phyloP scores from a whole-genome alignment of 2,113 vertebrate genomes.

The Dicaeum eximium region DNA sequence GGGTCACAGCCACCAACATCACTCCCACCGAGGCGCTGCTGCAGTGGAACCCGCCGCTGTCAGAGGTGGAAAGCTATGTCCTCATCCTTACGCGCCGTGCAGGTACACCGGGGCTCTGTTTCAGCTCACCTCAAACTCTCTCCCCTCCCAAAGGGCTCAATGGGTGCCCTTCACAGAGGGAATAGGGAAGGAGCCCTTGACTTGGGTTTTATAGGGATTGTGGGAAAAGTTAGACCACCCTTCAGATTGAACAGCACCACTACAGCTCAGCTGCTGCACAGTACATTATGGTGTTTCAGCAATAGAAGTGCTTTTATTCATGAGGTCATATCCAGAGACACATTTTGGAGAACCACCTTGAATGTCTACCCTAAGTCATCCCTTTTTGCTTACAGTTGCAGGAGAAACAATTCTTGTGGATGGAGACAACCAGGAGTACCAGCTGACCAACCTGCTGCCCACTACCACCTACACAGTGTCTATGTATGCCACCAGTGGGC shows the following conservation, averaged over 20 bases:
- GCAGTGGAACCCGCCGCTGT: slow-evolving; percentile 83
- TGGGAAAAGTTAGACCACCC: not conserved
- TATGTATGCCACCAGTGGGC: slow-evolving; percentile 88
- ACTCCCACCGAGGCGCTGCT: slow-evolving; percentile 88
- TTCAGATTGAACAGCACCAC: not conserved
- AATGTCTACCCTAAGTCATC: not conserved
- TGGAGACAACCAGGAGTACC: slow-evolving; percentile 84
- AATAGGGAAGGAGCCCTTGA: not conserved
- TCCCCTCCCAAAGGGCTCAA: not conserved
- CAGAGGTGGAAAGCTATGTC: slow-evolving; percentile 88
- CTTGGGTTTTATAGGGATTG: not conserved
- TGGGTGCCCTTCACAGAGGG: not conserved
- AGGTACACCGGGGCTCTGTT: slow-evolving; percentile 59
- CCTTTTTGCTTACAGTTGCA: slow-evolving; percentile 72
- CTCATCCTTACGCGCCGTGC: slow-evolving; percentile 81
- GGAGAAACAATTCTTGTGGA: slow-evolving; percentile 92
- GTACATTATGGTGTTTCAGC: not conserved
- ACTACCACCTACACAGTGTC: slow-evolving; percentile 86
- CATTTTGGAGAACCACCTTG: not conserved
- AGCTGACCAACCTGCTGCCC: slow-evolving; percentile 85
- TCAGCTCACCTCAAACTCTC: not conserved
- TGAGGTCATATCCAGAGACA: not conserved
- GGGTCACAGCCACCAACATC: slow-evolving; percentile 84
- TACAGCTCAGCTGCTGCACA: not conserved
- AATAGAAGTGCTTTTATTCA: not conserved